A percentile compares a stretch with the other conserved stretches of the same genome.
phyloP scores from a whole-genome alignment of 2,888 invertebrate species.

The Cartodere bifasciata region DNA sequence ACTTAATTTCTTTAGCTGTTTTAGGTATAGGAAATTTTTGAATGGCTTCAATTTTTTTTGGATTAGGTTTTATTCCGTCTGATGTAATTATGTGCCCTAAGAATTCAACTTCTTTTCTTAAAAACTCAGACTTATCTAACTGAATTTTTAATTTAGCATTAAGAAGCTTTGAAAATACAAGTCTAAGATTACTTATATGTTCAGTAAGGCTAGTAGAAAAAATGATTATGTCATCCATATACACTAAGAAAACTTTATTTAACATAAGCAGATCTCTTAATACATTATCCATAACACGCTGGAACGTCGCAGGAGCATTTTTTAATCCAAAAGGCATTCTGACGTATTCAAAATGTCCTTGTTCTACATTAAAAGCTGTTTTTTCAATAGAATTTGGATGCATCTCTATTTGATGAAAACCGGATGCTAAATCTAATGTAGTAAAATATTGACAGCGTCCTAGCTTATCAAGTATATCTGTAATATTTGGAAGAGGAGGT shows the following conservation, averaged over 20 bases:
- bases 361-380: constrained; percentile 22
- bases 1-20: constrained; percentile 10
- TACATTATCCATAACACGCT: constrained; percentile 18
- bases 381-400: constrained; percentile 18
- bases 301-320: constrained; percentile 20
- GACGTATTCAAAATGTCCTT: constrained; percentile 20
- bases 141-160: constrained; percentile 16
- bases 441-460: constrained; percentile 21
- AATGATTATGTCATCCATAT: constrained; percentile 19
- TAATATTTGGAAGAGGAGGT: constrained; percentile 19
- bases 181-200: constrained; percentile 12
- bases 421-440: constrained; percentile 22
- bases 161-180: constrained; percentile 14
- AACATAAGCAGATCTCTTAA: constrained; percentile 13
- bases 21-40: constrained; percentile 10
- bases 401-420: constrained; percentile 25
- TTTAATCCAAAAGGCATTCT: constrained; percentile 22
- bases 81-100: constrained; percentile 7
- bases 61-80: constrained; percentile 10
- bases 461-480: constrained; percentile 18
- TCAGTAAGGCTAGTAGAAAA: constrained; percentile 14
- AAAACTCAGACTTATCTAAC: constrained; percentile 7
- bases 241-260: constrained; percentile 15
- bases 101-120: constrained; percentile 7
- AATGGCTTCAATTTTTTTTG: constrained; percentile 9